These are phyloP conservation scores for Pollimyrus isidori DNA, from an alignment of 2,113 vertebrate species.

Conservation along the genomic window DNA sequence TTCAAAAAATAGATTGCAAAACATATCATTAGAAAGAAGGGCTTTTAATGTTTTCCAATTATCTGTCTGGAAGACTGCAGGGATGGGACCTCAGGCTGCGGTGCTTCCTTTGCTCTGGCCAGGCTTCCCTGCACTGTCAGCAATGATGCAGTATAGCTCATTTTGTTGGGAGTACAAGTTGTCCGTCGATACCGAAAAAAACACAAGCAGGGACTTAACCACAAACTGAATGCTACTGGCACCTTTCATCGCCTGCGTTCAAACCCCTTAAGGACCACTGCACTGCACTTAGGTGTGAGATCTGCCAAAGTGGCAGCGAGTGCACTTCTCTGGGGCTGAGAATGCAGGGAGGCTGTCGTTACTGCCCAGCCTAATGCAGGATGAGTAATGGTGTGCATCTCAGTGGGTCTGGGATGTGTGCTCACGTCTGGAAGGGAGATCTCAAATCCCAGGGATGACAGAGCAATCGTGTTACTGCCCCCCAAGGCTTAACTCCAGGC, in stretches of 20 bases:
- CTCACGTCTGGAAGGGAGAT: neutral
- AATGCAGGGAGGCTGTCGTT: neutral
- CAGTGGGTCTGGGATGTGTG: neutral
- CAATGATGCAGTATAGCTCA: neutral
- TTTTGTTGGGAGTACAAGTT: neutral
- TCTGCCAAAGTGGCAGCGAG: neutral
- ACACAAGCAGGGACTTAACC: neutral
- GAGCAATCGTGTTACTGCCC: neutral
- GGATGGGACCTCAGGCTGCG: neutral
- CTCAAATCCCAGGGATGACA: neutral
- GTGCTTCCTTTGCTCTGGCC: neutral
- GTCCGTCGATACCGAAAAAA: neutral
- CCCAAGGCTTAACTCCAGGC: neutral
- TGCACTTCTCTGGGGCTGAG: neutral
- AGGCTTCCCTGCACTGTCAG: neutral
- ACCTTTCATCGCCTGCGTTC: neutral
- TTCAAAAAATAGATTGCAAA: neutral
- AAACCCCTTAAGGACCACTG: neutral
- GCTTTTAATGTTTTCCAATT: neutral
- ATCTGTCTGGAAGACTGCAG: neutral
- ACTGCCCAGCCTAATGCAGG: neutral
- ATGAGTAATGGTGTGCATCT: neutral
- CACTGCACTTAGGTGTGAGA: neutral
- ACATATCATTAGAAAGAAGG: neutral
- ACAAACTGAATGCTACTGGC: neutral